These are phyloP conservation scores for Dermolepida albohirtum DNA, from an alignment of 2,888 invertebrate genomes.

Conservation along the genomic window DNA sequence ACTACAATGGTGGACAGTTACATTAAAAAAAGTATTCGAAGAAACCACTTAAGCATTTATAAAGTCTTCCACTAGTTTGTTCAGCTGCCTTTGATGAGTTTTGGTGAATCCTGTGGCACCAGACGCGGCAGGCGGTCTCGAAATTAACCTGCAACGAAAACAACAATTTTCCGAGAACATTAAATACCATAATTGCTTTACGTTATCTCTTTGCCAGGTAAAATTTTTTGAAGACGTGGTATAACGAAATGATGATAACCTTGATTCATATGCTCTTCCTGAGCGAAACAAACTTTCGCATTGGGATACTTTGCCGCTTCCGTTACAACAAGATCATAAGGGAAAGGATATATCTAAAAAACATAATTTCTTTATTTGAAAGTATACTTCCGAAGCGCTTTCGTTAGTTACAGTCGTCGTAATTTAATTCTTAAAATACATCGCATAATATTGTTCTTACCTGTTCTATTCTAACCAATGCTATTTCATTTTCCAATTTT, in stretches of 20 bases:
- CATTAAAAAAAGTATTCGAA: no score
- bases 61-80: conserved; percentile 1
- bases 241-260: conserved; percentile 67
- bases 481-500: conserved; percentile 78
- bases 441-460: conserved; percentile 60
- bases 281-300: conserved; percentile 85
- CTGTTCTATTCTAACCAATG: conserved; percentile 88
- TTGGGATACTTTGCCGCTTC: conserved; percentile 85
- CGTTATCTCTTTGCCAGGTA: conserved; percentile 30
- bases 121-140: background rate
- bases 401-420: background rate
- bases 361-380: background rate
- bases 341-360: conserved; percentile 87
- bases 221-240: conserved; percentile 21
- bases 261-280: conserved; percentile 93
- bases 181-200: background rate
- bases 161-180: no score
- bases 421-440: no score
- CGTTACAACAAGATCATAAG: conserved; percentile 84
- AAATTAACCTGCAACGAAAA: background rate
- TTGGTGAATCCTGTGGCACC: conserved; percentile 8
- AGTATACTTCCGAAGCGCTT: background rate
- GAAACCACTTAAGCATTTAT: conserved; percentile 4
- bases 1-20: no score
- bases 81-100: conserved; percentile 4